Percentiles rank a stretch among this genome's conserved stretches.
These are phyloP conservation scores for Callorhinus ursinus DNA, from an alignment of 2,113 vertebrate genomes.

Conservation along the genomic window DNA sequence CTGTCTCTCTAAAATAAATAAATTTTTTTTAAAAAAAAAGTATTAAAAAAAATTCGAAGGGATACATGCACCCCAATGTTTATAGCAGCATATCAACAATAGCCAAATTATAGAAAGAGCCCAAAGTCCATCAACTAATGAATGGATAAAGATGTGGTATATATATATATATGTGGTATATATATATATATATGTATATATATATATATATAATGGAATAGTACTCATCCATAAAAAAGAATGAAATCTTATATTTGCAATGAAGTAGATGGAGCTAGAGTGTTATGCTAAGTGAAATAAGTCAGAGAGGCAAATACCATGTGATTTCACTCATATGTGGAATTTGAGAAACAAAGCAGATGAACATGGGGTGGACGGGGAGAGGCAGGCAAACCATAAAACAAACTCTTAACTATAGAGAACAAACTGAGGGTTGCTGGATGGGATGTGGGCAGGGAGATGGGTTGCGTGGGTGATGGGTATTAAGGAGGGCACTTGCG, in stretches of 20 bases:
- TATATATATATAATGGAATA: neutral
- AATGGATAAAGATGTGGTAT: neutral
- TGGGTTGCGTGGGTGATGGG: neutral
- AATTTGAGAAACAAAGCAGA: neutral
- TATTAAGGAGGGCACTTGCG: neutral
- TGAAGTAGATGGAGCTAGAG: neutral
- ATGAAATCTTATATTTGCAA: neutral
- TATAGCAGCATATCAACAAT: neutral
- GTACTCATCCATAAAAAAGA: neutral
- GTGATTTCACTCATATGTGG: neutral
- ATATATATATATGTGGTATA: too few relatives aligned
- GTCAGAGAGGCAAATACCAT: neutral
- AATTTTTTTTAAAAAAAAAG: neutral
- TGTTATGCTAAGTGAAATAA: neutral
- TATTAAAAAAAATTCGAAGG: neutral
- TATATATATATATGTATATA: too few relatives aligned
- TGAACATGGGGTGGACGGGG: neutral
- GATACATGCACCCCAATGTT: neutral
- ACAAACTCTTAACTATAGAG: neutral
- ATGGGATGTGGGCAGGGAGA: neutral
- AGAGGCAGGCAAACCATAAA: neutral
- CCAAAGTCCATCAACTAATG: neutral
- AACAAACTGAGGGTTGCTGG: neutral
- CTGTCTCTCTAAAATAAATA: neutral
- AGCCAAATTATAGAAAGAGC: neutral